Evolutionary conservation across 2,888 invertebrate species (phyloP), one percentile per base, ranked within the genome.

Genomic region (Philonicus albiceps): DNA sequence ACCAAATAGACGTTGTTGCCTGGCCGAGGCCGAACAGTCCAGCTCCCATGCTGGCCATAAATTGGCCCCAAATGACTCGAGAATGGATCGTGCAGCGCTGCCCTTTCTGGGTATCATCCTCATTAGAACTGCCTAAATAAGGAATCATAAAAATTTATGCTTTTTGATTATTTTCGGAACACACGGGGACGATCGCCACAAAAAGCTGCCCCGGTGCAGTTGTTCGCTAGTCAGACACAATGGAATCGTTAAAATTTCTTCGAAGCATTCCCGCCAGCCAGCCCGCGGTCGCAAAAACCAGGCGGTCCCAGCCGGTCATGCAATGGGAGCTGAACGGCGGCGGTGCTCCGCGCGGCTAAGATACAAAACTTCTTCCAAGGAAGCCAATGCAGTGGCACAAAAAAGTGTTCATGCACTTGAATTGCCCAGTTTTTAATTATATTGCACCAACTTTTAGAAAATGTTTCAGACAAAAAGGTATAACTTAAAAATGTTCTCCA

Each of bases 91-190:
- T 72, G 40, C 49, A 37, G 64, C 19, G 43, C 30, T 78, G 73
- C 73, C 86, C 74, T 81, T 86, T 81, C 73, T 85, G 85, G 85
- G 53, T 75, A 85, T 85, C 81, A 72, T 75, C 85, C 86, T 86
- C 86, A 86, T 86, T 86, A 85, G 84, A 85, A 55, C 86, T 76
- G 74, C 84, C 86, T 85, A 86, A 85, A 86, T 86, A 86, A 85
- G 86, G 86, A 84, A 86, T 86, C 86, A 86, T 86, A 86, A 86
- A 86, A 86, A 86, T 86, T 83, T 86, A 86, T 86, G 86, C 86
- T 84, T 85, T 86, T 85, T 75, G 75, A 76, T 75, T 76, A 86
- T 86, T 86, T 85, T 76, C 64, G 76, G 86, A 75, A 30, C 75
- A 78, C 49, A 22, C 16, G 30, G 53, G 19, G 22, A 64, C 53